Evolutionary conservation across 2,113 vertebrate species (phyloP).

Genomic region (Spea multiplicata): DNA sequence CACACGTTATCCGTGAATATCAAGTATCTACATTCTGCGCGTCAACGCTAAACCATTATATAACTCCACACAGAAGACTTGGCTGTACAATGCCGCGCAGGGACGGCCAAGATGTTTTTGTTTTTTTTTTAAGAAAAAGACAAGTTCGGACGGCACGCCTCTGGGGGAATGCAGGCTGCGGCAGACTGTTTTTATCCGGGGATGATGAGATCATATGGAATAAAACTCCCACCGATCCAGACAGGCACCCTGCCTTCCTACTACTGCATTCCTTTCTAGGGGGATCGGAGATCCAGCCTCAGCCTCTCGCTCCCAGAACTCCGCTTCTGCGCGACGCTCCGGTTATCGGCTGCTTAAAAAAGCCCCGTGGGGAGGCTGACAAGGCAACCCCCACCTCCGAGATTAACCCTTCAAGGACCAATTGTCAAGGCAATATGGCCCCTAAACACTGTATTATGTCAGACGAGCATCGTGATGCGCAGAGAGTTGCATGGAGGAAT

Average conservation of each 20-base stretch:
- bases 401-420: too few relatives aligned
- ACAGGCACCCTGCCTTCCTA: not conserved
- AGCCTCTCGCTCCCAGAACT: not conserved
- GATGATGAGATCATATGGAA: slow-evolving; percentile 18
- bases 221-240: slow-evolving; percentile 18
- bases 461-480: too few relatives aligned
- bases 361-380: not conserved
- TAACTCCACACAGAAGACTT: too few relatives aligned
- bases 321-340: not conserved
- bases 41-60: too few relatives aligned
- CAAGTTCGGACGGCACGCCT: not conserved
- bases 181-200: slow-evolving; percentile 11
- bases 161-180: not conserved
- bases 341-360: not conserved
- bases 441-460: too few relatives aligned
- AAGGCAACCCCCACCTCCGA: not conserved
- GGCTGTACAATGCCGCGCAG: too few relatives aligned
- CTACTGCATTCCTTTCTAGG: slow-evolving; percentile 22
- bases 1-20: too few relatives aligned
- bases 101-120: not conserved
- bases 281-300: not conserved
- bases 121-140: not conserved
- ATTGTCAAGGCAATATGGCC: too few relatives aligned
- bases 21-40: too few relatives aligned
- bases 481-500: too few relatives aligned